These are phyloP conservation scores for Zapornia atra DNA, from an alignment of 2,113 vertebrate genomes.

Conservation along the genomic window DNA sequence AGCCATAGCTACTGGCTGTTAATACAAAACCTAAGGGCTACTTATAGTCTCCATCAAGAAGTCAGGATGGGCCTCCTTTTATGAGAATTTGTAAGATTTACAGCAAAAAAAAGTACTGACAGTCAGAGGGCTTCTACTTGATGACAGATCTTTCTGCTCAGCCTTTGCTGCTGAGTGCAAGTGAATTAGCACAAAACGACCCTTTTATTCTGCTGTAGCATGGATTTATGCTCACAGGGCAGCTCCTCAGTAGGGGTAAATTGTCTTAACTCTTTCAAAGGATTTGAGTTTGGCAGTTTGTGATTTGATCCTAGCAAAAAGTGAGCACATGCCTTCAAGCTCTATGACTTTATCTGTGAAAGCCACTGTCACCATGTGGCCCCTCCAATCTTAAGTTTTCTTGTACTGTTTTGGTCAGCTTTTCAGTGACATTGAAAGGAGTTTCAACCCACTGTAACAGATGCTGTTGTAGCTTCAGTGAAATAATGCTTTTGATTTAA, in stretches of 20 bases:
- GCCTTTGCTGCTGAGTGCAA: slow-evolving; percentile 33
- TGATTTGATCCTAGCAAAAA: background rate
- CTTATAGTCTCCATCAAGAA: background rate
- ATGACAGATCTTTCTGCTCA: slow-evolving; percentile 44
- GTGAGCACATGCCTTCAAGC: background rate
- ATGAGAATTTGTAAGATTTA: slow-evolving; percentile 13
- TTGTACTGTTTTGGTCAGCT: background rate
- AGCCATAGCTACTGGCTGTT: background rate
- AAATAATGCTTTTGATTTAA: background rate
- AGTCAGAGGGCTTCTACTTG: background rate
- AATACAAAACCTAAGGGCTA: background rate
- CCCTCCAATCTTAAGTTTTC: background rate
- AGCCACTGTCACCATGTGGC: background rate
- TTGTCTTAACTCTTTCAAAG: slow-evolving; percentile 23
- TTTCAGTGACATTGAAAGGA: background rate
- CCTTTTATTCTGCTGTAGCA: background rate
- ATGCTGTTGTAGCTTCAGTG: background rate
- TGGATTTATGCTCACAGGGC: slow-evolving; percentile 14
- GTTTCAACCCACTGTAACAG: background rate
- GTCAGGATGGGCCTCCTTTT: background rate
- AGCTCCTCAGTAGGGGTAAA: background rate
- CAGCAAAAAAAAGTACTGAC: background rate
- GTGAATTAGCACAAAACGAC: slow-evolving; percentile 36
- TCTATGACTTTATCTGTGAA: background rate
- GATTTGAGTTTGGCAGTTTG: background rate